Percentiles rank a stretch among this genome's conserved stretches.
Evolutionary conservation across 2,797 vertebrate species (phyloP).

Genomic region (Hylomyscus alleni): DNA sequence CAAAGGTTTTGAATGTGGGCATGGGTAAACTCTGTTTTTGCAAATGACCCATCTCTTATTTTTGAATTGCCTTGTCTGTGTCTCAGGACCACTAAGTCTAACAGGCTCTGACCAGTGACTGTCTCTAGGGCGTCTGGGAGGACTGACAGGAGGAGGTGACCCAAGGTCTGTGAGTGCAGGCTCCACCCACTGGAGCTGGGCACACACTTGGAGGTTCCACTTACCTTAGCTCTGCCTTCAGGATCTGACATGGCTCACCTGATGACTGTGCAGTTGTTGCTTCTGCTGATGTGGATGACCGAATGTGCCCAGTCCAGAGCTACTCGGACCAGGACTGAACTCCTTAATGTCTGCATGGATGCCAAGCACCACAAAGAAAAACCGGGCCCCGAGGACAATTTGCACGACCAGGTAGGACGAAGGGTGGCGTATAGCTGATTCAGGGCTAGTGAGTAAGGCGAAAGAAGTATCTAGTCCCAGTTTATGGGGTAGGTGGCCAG

Average conservation of each 20-base stretch:
- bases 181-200: slow-evolving; percentile 43
- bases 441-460: background rate
- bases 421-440: background rate
- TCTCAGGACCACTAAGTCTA: background rate
- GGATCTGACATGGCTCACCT: slow-evolving; percentile 50
- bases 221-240: slow-evolving; percentile 53
- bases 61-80: background rate
- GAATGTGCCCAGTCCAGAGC: rapidly evolving
- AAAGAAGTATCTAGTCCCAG: background rate
- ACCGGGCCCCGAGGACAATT: slow-evolving; percentile 92
- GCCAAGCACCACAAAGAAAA: slow-evolving; percentile 94
- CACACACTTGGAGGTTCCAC: background rate
- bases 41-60: slow-evolving; percentile 16
- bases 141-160: background rate
- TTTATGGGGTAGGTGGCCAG: background rate
- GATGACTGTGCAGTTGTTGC: slow-evolving; percentile 21
- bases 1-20: slow-evolving; percentile 14
- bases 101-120: background rate
- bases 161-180: background rate
- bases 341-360: slow-evolving; percentile 94
- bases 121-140: background rate
- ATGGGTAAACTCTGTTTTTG: background rate
- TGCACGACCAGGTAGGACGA: slow-evolving; percentile 91
- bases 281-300: slow-evolving; percentile 51
- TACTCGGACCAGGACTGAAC: slow-evolving; percentile 49